These are phyloP conservation scores for Thera britannica DNA, from an alignment of 2,888 invertebrate genomes.

Conservation along the genomic window DNA sequence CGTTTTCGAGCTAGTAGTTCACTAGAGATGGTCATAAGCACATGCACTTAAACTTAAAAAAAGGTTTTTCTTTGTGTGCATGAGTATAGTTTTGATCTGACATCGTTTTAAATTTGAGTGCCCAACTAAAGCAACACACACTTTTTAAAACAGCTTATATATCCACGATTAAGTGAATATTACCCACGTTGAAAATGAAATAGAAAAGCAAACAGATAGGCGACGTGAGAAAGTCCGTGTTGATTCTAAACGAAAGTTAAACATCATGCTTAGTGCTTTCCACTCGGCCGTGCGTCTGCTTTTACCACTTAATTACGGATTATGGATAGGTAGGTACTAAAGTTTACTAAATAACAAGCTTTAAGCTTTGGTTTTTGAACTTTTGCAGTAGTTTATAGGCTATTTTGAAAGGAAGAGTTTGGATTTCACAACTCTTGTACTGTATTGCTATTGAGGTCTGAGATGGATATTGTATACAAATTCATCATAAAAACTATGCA, in stretches of 20 bases:
- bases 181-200: slow-evolving; percentile 25
- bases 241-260: slow-evolving; percentile 37
- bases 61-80: no score
- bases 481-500: no score
- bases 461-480: no score
- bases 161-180: not conserved
- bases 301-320: slow-evolving; percentile 27
- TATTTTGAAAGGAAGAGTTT: not conserved
- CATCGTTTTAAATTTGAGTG: no score
- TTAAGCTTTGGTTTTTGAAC: not conserved
- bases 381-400: not conserved
- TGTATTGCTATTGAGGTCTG: no score
- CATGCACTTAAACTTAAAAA: not conserved
- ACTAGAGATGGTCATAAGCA: no score
- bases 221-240: slow-evolving; percentile 33
- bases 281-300: slow-evolving; percentile 19
- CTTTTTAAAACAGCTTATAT: not conserved
- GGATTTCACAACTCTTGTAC: no score
- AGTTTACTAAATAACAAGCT: not conserved
- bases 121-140: no score
- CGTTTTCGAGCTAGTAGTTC: no score
- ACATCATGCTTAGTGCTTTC: slow-evolving; percentile 34
- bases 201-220: slow-evolving; percentile 29
- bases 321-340: not conserved
- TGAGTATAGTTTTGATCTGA: no score